These are phyloP conservation scores for Epiblema foenella DNA, from an alignment of 2,888 invertebrate species.

Conservation along the genomic window DNA sequence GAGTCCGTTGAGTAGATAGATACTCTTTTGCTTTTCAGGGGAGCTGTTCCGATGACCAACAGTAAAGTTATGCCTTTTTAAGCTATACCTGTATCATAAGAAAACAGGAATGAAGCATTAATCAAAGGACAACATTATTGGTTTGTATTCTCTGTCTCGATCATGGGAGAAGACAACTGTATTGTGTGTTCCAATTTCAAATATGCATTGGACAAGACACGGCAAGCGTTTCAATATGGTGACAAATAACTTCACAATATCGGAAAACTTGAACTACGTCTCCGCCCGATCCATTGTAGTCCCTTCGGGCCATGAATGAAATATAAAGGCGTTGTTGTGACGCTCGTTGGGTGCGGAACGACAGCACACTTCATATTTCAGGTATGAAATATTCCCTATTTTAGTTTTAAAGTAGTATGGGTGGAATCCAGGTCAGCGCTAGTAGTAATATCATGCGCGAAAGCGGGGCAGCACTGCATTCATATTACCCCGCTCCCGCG, in stretches of 20 bases:
- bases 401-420: not conserved
- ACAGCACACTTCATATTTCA: conserved; percentile 10
- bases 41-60: too few relatives aligned
- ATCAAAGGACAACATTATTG: too few relatives aligned
- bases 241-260: conserved; percentile 29
- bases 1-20: too few relatives aligned
- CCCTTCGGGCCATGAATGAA: conserved; percentile 56
- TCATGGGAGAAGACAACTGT: not conserved
- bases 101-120: too few relatives aligned
- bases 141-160: not conserved
- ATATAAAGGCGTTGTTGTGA: conserved; percentile 56
- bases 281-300: conserved; percentile 45
- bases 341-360: conserved; percentile 31
- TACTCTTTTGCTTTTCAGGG: too few relatives aligned
- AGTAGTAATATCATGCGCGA: too few relatives aligned
- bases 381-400: not conserved
- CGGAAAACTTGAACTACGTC: conserved; percentile 52
- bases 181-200: not conserved
- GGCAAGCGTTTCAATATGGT: not conserved
- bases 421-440: not conserved
- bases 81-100: too few relatives aligned
- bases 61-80: too few relatives aligned
- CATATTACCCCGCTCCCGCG: too few relatives aligned
- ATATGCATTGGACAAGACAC: not conserved
- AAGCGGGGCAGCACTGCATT: too few relatives aligned